A percentile compares a stretch with the other conserved stretches of the same genome.
These are phyloP conservation scores for Leptura quadrifasciata DNA, from an alignment of 2,888 invertebrate species.

Conservation along the genomic window DNA sequence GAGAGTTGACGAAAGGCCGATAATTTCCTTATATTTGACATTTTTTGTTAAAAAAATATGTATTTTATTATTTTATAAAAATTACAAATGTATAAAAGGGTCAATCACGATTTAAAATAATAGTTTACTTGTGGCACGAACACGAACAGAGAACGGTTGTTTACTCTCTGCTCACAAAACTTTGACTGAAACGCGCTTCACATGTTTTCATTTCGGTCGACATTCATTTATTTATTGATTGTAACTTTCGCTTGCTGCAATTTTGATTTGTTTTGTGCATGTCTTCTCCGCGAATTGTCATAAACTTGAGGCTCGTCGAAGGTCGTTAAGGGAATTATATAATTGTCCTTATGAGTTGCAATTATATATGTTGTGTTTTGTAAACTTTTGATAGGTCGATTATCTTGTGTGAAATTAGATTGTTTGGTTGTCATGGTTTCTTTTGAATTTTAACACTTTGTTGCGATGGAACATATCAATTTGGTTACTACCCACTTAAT, in stretches of 20 bases:
- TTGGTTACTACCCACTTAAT: conserved; percentile 21
- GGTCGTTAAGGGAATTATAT: conserved; percentile 18
- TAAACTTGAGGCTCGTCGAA: conserved; percentile 26
- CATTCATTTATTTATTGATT: conserved; percentile 73
- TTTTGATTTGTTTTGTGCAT: conserved; percentile 63
- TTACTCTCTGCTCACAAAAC: conserved; percentile 67
- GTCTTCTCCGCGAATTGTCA: conserved; percentile 18
- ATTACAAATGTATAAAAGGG: conserved; percentile 9
- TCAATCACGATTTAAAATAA: conserved; percentile 32
- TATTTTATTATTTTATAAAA: conserved; percentile 1
- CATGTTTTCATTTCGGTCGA: conserved; percentile 65
- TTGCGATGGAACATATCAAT: conserved; percentile 35
- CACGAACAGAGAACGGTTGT: conserved; percentile 55
- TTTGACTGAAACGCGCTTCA: conserved; percentile 70
- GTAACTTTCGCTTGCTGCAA: conserved; percentile 69
- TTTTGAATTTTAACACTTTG: conserved; percentile 47
- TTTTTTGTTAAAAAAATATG: conserved; percentile 31
- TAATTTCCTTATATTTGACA: conserved; percentile 63
- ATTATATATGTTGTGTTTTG: conserved; percentile 22
- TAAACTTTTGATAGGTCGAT: conserved; percentile 54
- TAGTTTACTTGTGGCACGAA: conserved; percentile 39
- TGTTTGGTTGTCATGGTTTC: conserved; percentile 61
- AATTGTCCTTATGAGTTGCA: conserved; percentile 17
- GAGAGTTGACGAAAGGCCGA: conserved; percentile 70
- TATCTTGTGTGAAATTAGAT: conserved; percentile 44